These are phyloP conservation scores for Pharmacophagus antenor DNA, from an alignment of 2,888 invertebrate genomes.

Conservation along the genomic window DNA sequence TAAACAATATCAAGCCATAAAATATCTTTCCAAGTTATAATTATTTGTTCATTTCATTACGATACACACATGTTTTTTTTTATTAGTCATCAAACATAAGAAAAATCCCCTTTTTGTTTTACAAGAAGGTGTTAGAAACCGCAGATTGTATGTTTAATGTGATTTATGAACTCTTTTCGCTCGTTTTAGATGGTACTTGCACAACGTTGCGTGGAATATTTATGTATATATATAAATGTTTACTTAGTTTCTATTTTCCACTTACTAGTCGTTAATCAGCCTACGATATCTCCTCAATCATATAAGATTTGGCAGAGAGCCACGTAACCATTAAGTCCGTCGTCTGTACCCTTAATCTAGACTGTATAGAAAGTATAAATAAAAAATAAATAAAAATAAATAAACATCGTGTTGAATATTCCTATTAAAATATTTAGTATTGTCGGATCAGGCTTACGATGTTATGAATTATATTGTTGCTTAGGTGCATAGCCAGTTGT, in stretches of 20 bases:
- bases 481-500: no score
- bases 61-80: background rate
- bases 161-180: conserved; percentile 4
- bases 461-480: no score
- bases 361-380: no score
- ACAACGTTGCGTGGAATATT: background rate
- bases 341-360: no score
- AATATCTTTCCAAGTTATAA: background rate
- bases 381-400: no score
- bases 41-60: background rate
- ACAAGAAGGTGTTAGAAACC: conserved; percentile 10
- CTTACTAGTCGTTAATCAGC: background rate
- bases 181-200: background rate
- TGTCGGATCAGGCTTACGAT: no score
- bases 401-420: no score
- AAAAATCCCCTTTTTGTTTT: conserved; percentile 22
- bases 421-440: no score
- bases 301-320: no score
- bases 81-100: conserved; percentile 9
- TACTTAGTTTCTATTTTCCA: background rate
- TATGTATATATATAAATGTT: background rate
- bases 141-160: conserved; percentile 3
- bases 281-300: background rate
- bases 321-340: no score
- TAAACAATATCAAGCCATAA: no score